A percentile compares a stretch with the other conserved stretches of the same genome.
phyloP scores from a whole-genome alignment of 1,140 invertebrate genomes.

The Cardiocondyla obscurior region DNA sequence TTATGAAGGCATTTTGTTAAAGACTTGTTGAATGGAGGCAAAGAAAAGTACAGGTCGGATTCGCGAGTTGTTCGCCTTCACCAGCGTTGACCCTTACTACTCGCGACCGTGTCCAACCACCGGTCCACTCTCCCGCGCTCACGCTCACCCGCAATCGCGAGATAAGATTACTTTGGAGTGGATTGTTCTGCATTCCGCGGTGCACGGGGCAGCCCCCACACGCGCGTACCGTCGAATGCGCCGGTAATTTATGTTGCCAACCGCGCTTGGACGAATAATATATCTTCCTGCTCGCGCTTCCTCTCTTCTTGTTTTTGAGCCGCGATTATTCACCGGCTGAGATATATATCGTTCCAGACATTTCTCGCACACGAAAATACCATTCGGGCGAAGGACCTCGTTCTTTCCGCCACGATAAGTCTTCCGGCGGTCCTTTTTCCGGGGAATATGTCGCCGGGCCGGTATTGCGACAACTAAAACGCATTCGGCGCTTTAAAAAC shows the following conservation, averaged over 20 bases:
- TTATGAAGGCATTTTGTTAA: neutral
- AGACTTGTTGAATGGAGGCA: neutral
- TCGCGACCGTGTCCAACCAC: neutral
- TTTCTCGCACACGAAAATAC: slow-evolving; percentile 51
- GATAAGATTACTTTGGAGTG: slow-evolving; percentile 46
- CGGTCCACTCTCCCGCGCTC: neutral
- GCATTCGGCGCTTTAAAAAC: slow-evolving; percentile 48
- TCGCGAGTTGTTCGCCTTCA: too few relatives aligned
- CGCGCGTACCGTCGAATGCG: slow-evolving; percentile 13
- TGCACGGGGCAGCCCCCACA: neutral
- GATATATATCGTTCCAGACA: slow-evolving; percentile 55
- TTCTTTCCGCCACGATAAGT: slow-evolving; percentile 41
- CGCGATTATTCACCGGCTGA: slow-evolving; percentile 46
- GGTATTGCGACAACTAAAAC: slow-evolving; percentile 43
- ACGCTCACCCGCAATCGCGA: neutral
- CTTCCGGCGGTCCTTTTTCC: slow-evolving; percentile 28
- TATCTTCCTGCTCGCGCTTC: slow-evolving; percentile 1
- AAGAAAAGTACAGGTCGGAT: too few relatives aligned
- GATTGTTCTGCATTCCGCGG: slow-evolving; percentile 25
- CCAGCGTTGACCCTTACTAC: too few relatives aligned
- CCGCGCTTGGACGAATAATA: slow-evolving; percentile 45
- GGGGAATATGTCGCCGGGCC: slow-evolving; percentile 41
- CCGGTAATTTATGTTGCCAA: slow-evolving; percentile 48
- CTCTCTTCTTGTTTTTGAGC: slow-evolving; percentile 51
- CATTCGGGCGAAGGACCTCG: slow-evolving; percentile 27